Evolutionary conservation across 2,113 vertebrate species (phyloP).

Genomic region (Otolemur garnettii): DNA sequence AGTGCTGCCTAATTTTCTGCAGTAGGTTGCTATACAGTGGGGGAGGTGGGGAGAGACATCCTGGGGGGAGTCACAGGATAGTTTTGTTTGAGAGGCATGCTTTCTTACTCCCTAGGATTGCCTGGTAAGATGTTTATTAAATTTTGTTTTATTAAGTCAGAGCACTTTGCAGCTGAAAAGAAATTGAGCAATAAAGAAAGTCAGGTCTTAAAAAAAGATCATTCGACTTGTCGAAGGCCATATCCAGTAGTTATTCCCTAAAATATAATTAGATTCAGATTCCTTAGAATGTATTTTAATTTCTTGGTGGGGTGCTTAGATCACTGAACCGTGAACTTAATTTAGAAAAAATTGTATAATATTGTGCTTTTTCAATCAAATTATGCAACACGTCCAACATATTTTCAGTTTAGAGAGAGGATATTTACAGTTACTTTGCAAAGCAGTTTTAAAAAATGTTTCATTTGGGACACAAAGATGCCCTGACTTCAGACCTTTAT

Average conservation of each 20-base stretch:
- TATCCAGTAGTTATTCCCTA: constrained; percentile 44
- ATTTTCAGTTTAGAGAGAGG: constrained; percentile 48
- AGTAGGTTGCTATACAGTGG: not conserved
- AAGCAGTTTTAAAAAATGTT: constrained; percentile 16
- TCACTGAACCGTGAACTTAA: constrained; percentile 69
- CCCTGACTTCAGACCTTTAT: not conserved
- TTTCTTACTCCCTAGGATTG: not conserved
- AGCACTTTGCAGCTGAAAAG: not conserved
- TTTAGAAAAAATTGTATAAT: constrained; percentile 70
- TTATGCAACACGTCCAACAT: constrained; percentile 13
- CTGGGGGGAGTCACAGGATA: not conserved
- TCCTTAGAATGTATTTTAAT: constrained; percentile 68
- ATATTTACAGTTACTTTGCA: constrained; percentile 60
- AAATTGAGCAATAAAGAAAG: constrained; percentile 59
- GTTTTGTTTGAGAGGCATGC: not conserved
- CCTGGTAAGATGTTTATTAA: constrained; percentile 22
- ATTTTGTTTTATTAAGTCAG: constrained; percentile 49
- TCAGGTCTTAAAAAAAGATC: constrained; percentile 33
- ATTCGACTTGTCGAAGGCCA: constrained; percentile 39
- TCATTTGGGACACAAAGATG: constrained; percentile 34
- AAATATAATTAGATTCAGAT: constrained; percentile 60
- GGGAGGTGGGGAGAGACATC: fast-evolving
- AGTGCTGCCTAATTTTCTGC: not conserved
- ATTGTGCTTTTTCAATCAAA: constrained; percentile 63
- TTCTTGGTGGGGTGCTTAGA: constrained; percentile 68